phyloP scores from a whole-genome alignment of 2,113 vertebrate species.

The Oncorhynchus masou region DNA sequence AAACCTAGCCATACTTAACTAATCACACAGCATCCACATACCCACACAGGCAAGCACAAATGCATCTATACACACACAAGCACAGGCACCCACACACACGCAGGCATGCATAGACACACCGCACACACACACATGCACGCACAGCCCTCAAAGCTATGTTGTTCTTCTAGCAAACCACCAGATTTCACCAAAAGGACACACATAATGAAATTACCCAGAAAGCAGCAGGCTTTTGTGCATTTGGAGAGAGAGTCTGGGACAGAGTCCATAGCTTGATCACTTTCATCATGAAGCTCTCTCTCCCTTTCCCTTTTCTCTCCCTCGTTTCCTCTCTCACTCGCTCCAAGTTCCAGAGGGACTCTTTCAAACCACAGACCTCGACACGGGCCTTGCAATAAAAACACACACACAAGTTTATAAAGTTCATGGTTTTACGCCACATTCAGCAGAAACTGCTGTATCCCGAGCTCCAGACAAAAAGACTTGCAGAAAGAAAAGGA shows the following conservation, averaged over 20 bases:
- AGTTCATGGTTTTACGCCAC: conserved; percentile 37
- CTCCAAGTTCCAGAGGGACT: conserved; percentile 14
- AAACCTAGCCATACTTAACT: background rate
- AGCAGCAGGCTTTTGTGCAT: conserved; percentile 46
- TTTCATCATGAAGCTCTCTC: conserved; percentile 62
- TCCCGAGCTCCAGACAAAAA: conserved; percentile 13
- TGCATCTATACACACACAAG: background rate
- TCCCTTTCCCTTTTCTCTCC: conserved; percentile 23
- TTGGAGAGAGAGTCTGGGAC: conserved; percentile 23
- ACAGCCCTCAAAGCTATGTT: background rate
- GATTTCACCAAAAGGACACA: conserved; percentile 23
- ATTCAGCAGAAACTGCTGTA: conserved; percentile 27
- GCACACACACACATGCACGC: background rate
- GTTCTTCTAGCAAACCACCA: background rate
- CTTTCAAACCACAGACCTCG: conserved; percentile 32
- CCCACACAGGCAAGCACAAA: background rate
- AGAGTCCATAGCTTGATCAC: conserved; percentile 63
- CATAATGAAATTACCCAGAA: conserved; percentile 55
- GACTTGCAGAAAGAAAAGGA: background rate
- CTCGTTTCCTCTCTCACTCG: background rate
- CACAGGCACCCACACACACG: background rate
- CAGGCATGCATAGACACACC: background rate
- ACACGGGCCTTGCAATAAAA: conserved; percentile 1
- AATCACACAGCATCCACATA: background rate
- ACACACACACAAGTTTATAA: conserved; percentile 30